Conservation (phyloP, 1,140 invertebrate genomes). For the Cotesia vestalis region DNA sequence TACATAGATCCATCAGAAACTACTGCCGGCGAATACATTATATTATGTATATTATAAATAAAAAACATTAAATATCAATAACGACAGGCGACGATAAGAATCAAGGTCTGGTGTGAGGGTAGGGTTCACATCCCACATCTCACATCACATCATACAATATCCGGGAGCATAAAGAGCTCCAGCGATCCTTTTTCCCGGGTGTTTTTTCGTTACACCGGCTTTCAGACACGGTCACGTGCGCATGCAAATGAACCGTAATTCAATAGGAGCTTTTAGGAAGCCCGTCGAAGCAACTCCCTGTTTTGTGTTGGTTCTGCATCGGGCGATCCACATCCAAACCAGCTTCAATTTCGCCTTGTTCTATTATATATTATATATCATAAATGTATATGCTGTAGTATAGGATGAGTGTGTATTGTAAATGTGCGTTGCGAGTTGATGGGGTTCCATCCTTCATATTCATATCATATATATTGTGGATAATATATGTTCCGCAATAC, state of each 20-base stretch:
- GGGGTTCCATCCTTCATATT: too few species aligned
- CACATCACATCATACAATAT: too few species aligned
- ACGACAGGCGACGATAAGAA: background rate
- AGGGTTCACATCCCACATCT: too few species aligned
- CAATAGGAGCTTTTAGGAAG: constrained; percentile 38
- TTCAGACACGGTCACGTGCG: constrained; percentile 34
- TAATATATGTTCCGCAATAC: background rate
- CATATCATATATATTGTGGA: background rate
- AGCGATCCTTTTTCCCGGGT: background rate
- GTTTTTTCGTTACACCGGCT: background rate
- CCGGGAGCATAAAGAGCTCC: too few species aligned
- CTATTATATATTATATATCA: too few species aligned
- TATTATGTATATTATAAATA: background rate
- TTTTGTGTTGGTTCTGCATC: background rate
- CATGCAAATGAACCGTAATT: constrained; percentile 38
- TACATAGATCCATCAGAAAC: background rate
- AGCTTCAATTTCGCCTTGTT: background rate
- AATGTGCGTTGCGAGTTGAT: too few species aligned
- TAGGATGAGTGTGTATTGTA: too few species aligned
- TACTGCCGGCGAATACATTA: background rate
- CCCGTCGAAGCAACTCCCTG: constrained; percentile 11
- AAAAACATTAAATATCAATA: constrained; percentile 15
- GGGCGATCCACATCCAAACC: background rate
- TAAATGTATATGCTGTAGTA: too few species aligned
- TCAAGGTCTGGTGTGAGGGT: constrained; percentile 1